Percentiles rank a stretch among this genome's conserved stretches.
Evolutionary conservation across 2,888 invertebrate genomes (phyloP).

Genomic region (Phytoseiulus persimilis): DNA sequence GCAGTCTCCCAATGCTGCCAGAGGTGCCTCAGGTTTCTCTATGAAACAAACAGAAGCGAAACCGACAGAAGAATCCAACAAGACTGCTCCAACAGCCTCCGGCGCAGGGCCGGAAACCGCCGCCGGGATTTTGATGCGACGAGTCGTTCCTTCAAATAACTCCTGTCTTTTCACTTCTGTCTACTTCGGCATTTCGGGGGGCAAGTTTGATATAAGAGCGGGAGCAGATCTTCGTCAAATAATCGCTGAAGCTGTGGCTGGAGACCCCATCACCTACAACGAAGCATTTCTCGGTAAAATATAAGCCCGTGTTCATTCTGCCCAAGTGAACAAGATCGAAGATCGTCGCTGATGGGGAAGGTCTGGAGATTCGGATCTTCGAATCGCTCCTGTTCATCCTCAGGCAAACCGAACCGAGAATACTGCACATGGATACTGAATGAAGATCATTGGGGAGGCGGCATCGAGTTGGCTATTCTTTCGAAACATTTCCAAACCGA

Average conservation of each 20-base stretch:
- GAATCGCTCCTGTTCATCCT: no score
- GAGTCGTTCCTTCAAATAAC: slow-evolving; percentile 88
- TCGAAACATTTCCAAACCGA: slow-evolving; percentile 78
- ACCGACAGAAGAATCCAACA: neutral
- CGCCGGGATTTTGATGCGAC: slow-evolving; percentile 69
- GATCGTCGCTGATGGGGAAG: no score
- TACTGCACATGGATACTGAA: slow-evolving; percentile 85
- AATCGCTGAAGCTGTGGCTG: slow-evolving; percentile 72
- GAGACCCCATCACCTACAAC: slow-evolving; percentile 67
- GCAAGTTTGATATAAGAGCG: slow-evolving; percentile 64
- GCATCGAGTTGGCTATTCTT: slow-evolving; percentile 79
- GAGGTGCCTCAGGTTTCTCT: neutral
- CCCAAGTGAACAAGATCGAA: no score
- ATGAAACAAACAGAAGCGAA: neutral
- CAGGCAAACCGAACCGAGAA: slow-evolving; percentile 63
- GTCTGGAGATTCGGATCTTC: no score
- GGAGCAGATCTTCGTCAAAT: slow-evolving; percentile 71
- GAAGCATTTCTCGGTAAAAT: slow-evolving; percentile 68
- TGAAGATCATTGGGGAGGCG: slow-evolving; percentile 87
- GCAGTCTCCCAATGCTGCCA: slow-evolving; percentile 13
- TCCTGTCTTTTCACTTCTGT: slow-evolving; percentile 91
- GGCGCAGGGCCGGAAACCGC: slow-evolving; percentile 21
- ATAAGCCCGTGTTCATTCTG: neutral
- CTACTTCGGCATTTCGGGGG: slow-evolving; percentile 57
- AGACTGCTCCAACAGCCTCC: neutral